Evolutionary conservation across 2,888 invertebrate genomes (phyloP).

Genomic region (Lasiommata megera): DNA sequence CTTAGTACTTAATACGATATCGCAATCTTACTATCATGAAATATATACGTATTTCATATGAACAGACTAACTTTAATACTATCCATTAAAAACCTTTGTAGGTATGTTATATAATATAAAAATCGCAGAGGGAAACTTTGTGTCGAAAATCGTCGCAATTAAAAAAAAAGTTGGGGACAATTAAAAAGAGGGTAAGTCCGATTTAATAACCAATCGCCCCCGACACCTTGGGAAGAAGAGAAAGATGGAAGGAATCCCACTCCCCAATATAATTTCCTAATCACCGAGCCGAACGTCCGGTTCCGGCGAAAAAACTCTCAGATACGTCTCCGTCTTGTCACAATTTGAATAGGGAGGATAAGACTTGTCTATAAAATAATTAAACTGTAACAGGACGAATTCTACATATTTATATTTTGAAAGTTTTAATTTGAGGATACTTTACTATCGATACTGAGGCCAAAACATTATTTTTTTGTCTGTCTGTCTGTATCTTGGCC

Average conservation of each 20-base stretch:
- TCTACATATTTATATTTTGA: too few species aligned
- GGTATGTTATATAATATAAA: background rate
- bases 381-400: too few species aligned
- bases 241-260: conserved; percentile 56
- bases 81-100: too few species aligned
- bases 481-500: too few species aligned
- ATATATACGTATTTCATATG: too few species aligned
- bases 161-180: conserved; percentile 50
- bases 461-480: too few species aligned
- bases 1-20: too few species aligned
- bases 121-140: background rate
- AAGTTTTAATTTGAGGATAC: too few species aligned
- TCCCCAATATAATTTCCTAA: conserved; percentile 78
- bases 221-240: conserved; percentile 64
- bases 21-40: too few species aligned
- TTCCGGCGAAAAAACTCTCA: conserved; percentile 68
- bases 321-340: conserved; percentile 51
- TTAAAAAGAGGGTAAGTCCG: conserved; percentile 69
- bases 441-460: too few species aligned
- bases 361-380: conserved; percentile 30
- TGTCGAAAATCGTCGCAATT: conserved; percentile 12
- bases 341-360: conserved; percentile 55
- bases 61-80: too few species aligned
- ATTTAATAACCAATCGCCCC: conserved; percentile 76
- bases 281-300: conserved; percentile 76